Evolutionary conservation across 2,113 vertebrate species (phyloP).

Genomic region (Arenaria interpres): DNA sequence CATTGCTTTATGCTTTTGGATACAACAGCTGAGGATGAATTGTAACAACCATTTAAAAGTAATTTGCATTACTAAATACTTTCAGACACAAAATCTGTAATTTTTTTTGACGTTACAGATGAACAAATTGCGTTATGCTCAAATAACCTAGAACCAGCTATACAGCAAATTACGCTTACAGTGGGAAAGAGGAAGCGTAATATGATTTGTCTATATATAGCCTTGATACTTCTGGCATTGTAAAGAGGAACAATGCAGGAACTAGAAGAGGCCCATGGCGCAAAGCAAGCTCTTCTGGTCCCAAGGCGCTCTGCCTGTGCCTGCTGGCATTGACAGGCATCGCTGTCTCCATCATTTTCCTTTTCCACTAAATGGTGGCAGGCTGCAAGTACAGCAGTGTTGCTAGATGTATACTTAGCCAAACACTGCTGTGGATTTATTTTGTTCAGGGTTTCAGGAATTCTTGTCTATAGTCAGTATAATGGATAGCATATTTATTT

Average conservation of each 20-base stretch:
- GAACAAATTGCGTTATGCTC: background rate
- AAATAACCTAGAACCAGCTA: background rate
- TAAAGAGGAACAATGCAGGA: background rate
- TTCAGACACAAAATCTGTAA: background rate
- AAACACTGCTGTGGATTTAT: background rate
- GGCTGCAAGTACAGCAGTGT: background rate
- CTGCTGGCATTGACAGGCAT: background rate
- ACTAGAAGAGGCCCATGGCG: rapidly evolving
- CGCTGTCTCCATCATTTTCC: background rate
- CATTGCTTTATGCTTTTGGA: background rate
- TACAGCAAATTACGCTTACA: background rate
- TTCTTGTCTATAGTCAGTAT: background rate
- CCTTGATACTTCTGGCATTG: background rate
- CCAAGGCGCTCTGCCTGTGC: background rate
- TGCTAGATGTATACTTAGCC: background rate
- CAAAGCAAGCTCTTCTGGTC: background rate
- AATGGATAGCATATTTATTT: background rate
- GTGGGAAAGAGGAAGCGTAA: background rate
- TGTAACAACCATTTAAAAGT: background rate
- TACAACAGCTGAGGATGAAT: background rate
- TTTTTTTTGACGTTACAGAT: background rate
- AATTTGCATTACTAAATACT: background rate
- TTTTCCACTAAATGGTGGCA: background rate
- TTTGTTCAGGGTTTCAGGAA: background rate
- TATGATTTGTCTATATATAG: background rate